These are phyloP conservation scores for Corynorhinus townsendii DNA, from an alignment of 2,113 vertebrate species.

Conservation along the genomic window DNA sequence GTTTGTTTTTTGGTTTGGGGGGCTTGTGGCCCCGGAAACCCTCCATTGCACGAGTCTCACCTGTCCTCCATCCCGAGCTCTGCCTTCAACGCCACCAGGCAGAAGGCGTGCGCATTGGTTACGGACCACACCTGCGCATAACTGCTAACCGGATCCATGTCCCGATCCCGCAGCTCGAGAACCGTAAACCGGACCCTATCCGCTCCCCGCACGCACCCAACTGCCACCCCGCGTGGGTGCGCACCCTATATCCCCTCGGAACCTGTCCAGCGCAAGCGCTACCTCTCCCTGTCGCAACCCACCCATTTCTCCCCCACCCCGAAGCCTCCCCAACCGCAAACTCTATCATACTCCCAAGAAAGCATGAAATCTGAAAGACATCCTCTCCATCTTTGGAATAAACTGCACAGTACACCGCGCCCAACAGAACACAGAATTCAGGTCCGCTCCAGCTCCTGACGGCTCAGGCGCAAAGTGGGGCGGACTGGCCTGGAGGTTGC, in stretches of 20 bases:
- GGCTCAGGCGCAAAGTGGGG: background rate
- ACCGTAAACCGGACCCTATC: background rate
- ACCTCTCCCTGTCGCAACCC: background rate
- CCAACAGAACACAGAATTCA: fast-evolving
- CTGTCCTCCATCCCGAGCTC: background rate
- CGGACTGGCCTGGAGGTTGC: fast-evolving
- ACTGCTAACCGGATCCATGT: background rate
- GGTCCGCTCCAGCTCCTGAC: fast-evolving
- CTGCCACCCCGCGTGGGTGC: background rate
- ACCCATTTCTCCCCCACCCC: background rate
- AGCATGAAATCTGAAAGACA: background rate
- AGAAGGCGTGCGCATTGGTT: background rate
- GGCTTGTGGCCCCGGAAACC: background rate
- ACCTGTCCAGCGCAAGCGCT: background rate
- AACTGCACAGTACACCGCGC: fast-evolving
- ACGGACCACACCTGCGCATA: background rate
- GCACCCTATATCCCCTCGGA: fast-evolving
- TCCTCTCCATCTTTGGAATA: fast-evolving
- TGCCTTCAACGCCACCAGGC: background rate
- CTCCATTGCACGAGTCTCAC: background rate
- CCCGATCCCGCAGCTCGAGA: background rate
- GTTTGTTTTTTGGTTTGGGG: background rate
- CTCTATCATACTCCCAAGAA: too few species aligned
- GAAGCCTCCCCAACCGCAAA: background rate
- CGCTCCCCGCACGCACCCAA: background rate